Base-by-base conservation (phyloP, 2,113 vertebrate genomes). In the Erpornis zantholeuca region DNA sequence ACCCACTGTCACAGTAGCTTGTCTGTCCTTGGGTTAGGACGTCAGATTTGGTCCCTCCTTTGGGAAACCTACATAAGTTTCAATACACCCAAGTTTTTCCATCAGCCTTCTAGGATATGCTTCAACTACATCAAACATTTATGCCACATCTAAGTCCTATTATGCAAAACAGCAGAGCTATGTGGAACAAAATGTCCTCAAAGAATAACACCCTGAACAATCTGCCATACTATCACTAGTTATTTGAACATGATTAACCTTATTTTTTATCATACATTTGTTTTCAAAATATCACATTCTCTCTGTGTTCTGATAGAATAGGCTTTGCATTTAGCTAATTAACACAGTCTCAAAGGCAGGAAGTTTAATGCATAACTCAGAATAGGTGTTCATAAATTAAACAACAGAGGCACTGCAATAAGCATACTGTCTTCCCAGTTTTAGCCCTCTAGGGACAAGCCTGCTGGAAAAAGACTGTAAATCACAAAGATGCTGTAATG, bases 301-400 rank as follows among this genome's bases (percentile, higher is more conserved):
- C 68, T n/a, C 72, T 73, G 33, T 45, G 47, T 87, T 81, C 45
- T 69, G 70, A 84, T 27, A 95, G 52, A n/a, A 92, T 22, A 73
- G 16, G 22, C 44, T 95, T 91, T 90, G 56, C 82, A 94, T 70
- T 94, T 91, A 86, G 57, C 61, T 97, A 93, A 96, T 97, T 96
- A 97, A 94, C 57, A 73, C 24, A 59, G 21, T 72, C 88, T 92
- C 86, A 56, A 69, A 89, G 59, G 92, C 82, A 80, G 66, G 18
- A 89, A 75, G 53, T 85, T 53, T 95, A 95, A 88, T 66, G 70
- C 90, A n/a, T 60, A 63, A 78, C 78, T 94, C 38, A 49, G 86
- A 86, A 80, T 75, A 95, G 69, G 47, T 79, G 50, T 89, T 97
- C 82, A 93, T 90, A 96, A 94, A 96, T 96, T 86, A 96, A 92